Percentiles rank a stretch among this genome's conserved stretches.
phyloP scores from a whole-genome alignment of 1,140 invertebrate genomes.

The Amyelois transitella region DNA sequence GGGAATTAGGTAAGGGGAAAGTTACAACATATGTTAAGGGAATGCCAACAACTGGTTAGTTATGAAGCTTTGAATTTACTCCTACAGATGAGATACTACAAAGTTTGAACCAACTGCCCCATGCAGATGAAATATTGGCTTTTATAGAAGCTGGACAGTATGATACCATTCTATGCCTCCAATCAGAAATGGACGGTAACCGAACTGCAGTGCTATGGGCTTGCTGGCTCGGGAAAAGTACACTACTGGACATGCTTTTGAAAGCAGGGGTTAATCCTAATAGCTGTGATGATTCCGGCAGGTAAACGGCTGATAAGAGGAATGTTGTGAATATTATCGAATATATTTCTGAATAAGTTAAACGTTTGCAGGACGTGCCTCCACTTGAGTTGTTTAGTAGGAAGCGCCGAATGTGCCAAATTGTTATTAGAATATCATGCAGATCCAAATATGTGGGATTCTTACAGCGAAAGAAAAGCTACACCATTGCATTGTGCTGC shows the following conservation, averaged over 20 bases:
- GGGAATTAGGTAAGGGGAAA: constrained; percentile 60
- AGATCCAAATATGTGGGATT: constrained; percentile 81
- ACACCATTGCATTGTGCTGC: constrained; percentile 87
- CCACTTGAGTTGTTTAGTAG: constrained; percentile 84
- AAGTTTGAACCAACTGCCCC: constrained; percentile 62
- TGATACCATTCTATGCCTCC: constrained; percentile 39
- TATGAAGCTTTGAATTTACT: background rate
- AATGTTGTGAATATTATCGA: background rate
- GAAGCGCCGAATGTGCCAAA: constrained; percentile 78
- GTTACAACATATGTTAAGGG: background rate
- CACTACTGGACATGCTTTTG: constrained; percentile 58
- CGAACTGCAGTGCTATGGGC: constrained; percentile 61
- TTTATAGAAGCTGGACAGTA: constrained; percentile 65
- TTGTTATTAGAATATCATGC: constrained; percentile 79
- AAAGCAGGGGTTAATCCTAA: constrained; percentile 58
- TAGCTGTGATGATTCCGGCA: constrained; percentile 64
- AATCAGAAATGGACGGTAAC: constrained; percentile 31
- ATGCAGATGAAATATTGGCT: constrained; percentile 66
- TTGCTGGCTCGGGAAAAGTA: constrained; percentile 70
- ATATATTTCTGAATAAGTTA: constrained; percentile 9
- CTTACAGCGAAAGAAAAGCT: constrained; percentile 72
- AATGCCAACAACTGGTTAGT: background rate
- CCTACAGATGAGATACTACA: constrained; percentile 50
- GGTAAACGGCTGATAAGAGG: constrained; percentile 44
- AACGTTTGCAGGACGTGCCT: constrained; percentile 78